Base-by-base conservation (phyloP, 2,888 invertebrate species). In the Pammene fasciana region DNA sequence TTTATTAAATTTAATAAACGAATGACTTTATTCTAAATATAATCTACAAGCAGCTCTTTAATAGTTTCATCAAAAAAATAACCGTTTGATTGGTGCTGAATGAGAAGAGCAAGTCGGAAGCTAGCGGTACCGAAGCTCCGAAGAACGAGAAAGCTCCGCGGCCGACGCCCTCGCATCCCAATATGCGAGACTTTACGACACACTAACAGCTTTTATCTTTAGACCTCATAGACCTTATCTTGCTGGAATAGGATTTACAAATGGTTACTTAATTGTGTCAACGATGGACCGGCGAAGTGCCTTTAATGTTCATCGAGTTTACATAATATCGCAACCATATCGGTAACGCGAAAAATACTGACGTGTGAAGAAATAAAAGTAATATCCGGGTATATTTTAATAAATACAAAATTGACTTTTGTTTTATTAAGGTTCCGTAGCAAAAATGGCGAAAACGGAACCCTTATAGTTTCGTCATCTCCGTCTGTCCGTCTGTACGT, bases 291-390 rank as follows among this genome's bases (percentile, higher is more conserved):
- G 50, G 62, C 62, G n/a, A 18, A 50, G 62, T 18, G 50, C 16
- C 48, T 62, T 62, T 62, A 62, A 62, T 62, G 50, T 62, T 61
- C 16, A 18, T n/a, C 13, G 16, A 52, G 52, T 62, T 62, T 62
- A 52, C 62, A 62, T 62, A 62, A 62, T 62, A 62, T 62, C 50
- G 38, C 26, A 18, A 38, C 62, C 50, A 14, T 52, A n/a, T 41
- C 16, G 18, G 62, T 38, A 18, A 46, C 38, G 8, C 50, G 62
- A 50, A 38, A 50, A 61, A 61, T 61, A 50, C 13, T 13, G 36
- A 61, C 48, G 61, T 61, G 48, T 38, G 18, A 61, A 61, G 16
- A 38, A 61, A 46, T 14, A 34, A 7, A 10, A 48, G 16, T 9
- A 13, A 13, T n/a, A n/a, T 26, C 34, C 45, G n/a, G 26, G 2